Evolutionary conservation across 2,888 invertebrate genomes (phyloP).

Genomic region (Drosophila bunnanda): DNA sequence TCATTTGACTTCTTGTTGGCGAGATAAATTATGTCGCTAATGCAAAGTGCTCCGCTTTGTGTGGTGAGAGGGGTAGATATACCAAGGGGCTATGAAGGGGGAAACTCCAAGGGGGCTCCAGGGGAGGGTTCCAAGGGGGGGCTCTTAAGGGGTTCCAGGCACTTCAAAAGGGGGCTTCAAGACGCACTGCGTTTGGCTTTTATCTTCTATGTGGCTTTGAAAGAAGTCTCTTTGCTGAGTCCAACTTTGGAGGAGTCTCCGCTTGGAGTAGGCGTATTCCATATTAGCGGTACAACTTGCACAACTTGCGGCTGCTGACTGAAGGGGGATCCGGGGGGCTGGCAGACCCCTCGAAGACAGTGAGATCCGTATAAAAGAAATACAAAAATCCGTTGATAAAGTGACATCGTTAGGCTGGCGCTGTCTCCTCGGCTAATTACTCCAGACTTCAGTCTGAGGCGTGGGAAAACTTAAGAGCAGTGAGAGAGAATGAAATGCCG

Average conservation of each 20-base stretch:
- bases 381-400: conserved; percentile 78
- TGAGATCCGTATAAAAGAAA: conserved; percentile 49
- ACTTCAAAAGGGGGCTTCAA: conserved; percentile 40
- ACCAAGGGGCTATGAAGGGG: conserved; percentile 11
- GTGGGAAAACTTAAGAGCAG: conserved; percentile 66
- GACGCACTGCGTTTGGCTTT: conserved; percentile 77
- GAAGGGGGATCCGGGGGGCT: not conserved
- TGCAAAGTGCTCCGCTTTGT: conserved; percentile 84
- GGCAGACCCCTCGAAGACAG: conserved; percentile 12
- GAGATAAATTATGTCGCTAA: conserved; percentile 85
- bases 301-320: conserved; percentile 50
- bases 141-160: conserved; percentile 3
- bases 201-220: conserved; percentile 52
- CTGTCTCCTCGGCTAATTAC: conserved; percentile 79
- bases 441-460: conserved; percentile 60
- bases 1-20: conserved; percentile 70
- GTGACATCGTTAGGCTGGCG: conserved; percentile 81
- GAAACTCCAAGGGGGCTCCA: conserved; percentile 5
- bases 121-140: not conserved
- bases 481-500: conserved; percentile 30
- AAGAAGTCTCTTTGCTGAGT: conserved; percentile 47
- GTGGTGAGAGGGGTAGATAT: conserved; percentile 46
- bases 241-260: conserved; percentile 44
- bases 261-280: conserved; percentile 83
- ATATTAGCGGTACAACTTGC: conserved; percentile 85